Percentiles rank a stretch among this genome's conserved stretches.
Evolutionary conservation across 2,888 invertebrate species (phyloP).

Genomic region (Camponotus fellah): DNA sequence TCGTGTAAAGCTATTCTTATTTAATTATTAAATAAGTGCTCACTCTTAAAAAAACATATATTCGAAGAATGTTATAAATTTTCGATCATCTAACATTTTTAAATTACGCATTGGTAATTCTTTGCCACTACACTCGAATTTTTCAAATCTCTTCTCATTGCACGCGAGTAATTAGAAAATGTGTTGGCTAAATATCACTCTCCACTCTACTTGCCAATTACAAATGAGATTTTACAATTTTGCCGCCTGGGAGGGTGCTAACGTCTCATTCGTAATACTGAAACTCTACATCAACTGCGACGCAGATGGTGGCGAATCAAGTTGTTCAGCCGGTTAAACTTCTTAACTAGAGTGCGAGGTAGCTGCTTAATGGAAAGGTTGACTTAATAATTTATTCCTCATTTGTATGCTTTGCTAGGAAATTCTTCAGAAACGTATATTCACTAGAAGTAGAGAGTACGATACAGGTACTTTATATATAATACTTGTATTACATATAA

Average conservation of each 20-base stretch:
- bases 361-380: conserved; percentile 26
- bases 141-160: background rate
- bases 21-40: background rate
- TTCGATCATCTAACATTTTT: background rate
- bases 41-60: background rate
- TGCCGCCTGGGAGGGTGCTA: conserved; percentile 23
- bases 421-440: background rate
- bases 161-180: conserved; percentile 20
- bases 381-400: conserved; percentile 62
- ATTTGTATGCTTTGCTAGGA: background rate
- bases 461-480: background rate
- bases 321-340: conserved; percentile 69
- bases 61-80: background rate
- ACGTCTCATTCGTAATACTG: conserved; percentile 18
- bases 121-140: background rate
- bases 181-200: conserved; percentile 46
- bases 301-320: conserved; percentile 59
- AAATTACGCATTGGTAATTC: conserved; percentile 40
- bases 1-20: background rate
- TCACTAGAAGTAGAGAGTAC: background rate
- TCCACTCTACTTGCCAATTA: background rate
- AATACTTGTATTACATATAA: background rate
- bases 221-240: conserved; percentile 52
- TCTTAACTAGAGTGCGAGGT: conserved; percentile 66
- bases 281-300: conserved; percentile 39